phyloP scores from a whole-genome alignment of 2,113 vertebrate species.

The Rana temporaria region DNA sequence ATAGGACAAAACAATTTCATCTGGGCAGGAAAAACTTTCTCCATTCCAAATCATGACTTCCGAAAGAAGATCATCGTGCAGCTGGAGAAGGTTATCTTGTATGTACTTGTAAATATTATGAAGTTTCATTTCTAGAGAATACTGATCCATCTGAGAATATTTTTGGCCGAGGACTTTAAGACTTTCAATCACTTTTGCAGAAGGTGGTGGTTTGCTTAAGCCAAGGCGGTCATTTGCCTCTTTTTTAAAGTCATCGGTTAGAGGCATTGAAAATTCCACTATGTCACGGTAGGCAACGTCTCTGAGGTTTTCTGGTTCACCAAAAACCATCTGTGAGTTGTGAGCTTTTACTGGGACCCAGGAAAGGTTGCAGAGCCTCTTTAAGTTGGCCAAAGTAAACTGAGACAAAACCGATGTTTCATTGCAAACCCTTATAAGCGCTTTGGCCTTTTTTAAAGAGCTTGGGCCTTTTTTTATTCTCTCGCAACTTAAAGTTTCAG shows the following conservation, averaged over 20 bases:
- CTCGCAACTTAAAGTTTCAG: conserved; percentile 62
- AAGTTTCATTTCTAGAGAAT: neutral
- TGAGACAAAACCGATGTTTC: conserved; percentile 65
- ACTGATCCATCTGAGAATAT: rapidly evolving
- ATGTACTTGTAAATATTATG: conserved; percentile 75
- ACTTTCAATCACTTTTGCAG: conserved; percentile 77
- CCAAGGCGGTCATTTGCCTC: conserved; percentile 69
- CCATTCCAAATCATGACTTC: conserved; percentile 72
- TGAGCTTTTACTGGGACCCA: conserved; percentile 72
- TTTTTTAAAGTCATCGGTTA: conserved; percentile 67
- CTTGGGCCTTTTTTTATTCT: conserved; percentile 63
- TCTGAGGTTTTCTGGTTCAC: conserved; percentile 69
- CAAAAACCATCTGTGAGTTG: conserved; percentile 55
- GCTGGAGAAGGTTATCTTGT: conserved; percentile 72
- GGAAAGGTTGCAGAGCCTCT: conserved; percentile 65
- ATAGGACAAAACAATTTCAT: conserved; percentile 73
- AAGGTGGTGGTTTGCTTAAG: conserved; percentile 68
- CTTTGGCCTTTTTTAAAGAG: conserved; percentile 63
- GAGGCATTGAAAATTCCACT: conserved; percentile 78
- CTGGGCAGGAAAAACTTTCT: conserved; percentile 71
- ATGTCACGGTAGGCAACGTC: conserved; percentile 68
- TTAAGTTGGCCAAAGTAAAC: conserved; percentile 64
- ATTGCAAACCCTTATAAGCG: conserved; percentile 74
- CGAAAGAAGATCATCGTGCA: conserved; percentile 53
- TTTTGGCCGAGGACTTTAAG: conserved; percentile 63